Evolutionary conservation across 2,888 invertebrate genomes (phyloP), one percentile per base, ranked within the genome.

Genomic region (Meganola albula): DNA sequence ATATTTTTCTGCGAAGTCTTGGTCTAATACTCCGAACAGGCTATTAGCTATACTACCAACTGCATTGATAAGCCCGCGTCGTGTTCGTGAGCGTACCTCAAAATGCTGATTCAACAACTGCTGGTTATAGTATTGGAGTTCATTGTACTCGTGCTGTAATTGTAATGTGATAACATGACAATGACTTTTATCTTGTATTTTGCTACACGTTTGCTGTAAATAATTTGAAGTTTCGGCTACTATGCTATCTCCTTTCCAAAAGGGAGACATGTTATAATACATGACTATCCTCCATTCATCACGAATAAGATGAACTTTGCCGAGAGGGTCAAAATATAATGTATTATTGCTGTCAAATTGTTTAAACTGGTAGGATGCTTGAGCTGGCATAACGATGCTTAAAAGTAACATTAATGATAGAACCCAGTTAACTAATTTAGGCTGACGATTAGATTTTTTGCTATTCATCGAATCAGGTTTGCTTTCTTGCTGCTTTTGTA

Each of bases 81-180:
- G 33, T 8, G 14, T 11, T 24, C 24, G 10, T n/a, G 12, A 8
- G 16, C 32, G 32, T 26, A 7, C 20, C 12, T 5, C 18, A 8
- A 31, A 23, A 5, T 37, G 37, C 24, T 45, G 38, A 30, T 10
- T 29, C 13, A 41, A 18, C 22, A 44, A 30, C 12, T 45, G 21
- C 11, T 33, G 21, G 23, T 47, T 40, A 20, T 46, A 42, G 18
- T 40, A 27, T 24, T 46, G 12, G 3, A 47, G 14, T 36, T 47
- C 46, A 3, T 5, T 10, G 22, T 25, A 29, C 9, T 25, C 29
- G 10, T 34, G 27, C 3, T 9, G 24, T 27, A 23, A n/a, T 27
- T 33, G 33, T 9, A 18, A 5, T 2, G 18, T 4, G 7, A 34
- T 27, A 11, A 13, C 10, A n/a, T 10, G 9, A 9, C 34, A 34